Percentiles rank a stretch among this genome's conserved stretches.
Evolutionary conservation across 1,140 invertebrate genomes (phyloP).

Genomic region (Patella vulgata): DNA sequence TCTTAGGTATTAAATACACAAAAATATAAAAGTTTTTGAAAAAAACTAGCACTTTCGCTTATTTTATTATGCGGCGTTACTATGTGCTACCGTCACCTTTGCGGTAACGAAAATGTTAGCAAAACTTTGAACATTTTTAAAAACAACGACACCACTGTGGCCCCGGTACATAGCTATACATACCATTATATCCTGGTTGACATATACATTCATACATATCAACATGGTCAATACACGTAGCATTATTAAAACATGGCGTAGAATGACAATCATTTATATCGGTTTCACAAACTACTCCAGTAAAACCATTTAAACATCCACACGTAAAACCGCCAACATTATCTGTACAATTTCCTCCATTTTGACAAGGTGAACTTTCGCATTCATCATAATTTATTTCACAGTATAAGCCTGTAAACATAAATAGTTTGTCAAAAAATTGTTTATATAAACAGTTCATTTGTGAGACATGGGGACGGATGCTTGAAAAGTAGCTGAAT

Average conservation of each 20-base stretch:
- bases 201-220: slow-evolving; percentile 74
- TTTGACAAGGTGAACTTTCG: slow-evolving; percentile 4
- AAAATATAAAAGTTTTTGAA: too few species aligned
- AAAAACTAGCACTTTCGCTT: too few species aligned
- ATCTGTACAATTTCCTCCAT: slow-evolving; percentile 3
- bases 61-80: too few species aligned
- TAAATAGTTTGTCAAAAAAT: neutral
- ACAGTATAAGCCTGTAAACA: slow-evolving; percentile 9
- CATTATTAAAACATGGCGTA: slow-evolving; percentile 77
- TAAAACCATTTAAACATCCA: slow-evolving; percentile 2
- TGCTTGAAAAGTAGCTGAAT: too few species aligned
- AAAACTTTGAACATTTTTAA: too few species aligned
- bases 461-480: too few species aligned
- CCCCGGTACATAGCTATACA: slow-evolving; percentile 41
- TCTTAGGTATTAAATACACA: too few species aligned
- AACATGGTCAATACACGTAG: slow-evolving; percentile 64
- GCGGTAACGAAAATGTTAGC: too few species aligned
- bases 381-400: slow-evolving; percentile 13
- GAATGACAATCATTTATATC: slow-evolving; percentile 55
- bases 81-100: too few species aligned
- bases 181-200: slow-evolving; percentile 4
- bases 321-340: neutral
- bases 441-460: too few species aligned
- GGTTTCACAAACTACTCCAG: neutral
- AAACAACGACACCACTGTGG: too few species aligned